Base-by-base conservation (phyloP, 2,797 vertebrate species). In the Cirrhinus mrigala region DNA sequence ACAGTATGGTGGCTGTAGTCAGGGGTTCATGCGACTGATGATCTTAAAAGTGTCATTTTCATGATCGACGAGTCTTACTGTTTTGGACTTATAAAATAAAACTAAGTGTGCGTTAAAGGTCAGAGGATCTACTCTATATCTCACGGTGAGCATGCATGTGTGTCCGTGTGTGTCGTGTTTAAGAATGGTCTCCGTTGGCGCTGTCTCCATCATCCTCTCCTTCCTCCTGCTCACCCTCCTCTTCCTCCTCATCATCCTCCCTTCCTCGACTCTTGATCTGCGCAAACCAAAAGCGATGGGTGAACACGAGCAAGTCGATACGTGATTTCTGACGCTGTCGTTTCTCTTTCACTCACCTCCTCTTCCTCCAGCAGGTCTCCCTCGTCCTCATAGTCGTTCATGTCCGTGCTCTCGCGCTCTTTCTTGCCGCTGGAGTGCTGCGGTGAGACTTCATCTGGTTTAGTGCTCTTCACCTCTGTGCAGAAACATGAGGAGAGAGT, bases 131-230 rank as follows among this genome's bases (percentile, higher is more conserved):
- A 68, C 62, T 52, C 64, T 52, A 81, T 3, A n/a, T 81, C 79
- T 80, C 79, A 50, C 12, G 62, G 62, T 37, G 85, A 77, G 71
- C 89, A 60, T 83, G 68, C 81, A 52, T 62, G 33, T 40, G 50
- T 78, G 15, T 81, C 73, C 6, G 68, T 66, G 62, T 46, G 60
- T 68, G 79, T 56, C n/a, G 44, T 52, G 66, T 60, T 71, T 96
- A 96, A 93, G 95, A 95, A 79, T 96, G 94, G 80, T 97, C 96
- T 90, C 94, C 96, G 44, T 97, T 97, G 89, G 95, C 92, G 83
- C 96, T 97, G 89, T 97, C 96, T 29, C 95, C 95, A 73, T 97
- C 96, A 52, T 97, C 96, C 89, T 97, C 96, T 44, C 96, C 97
- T 93, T 97, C 96, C 92, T 96, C 96, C 76, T 95, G 94, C 91